Conservation (phyloP, 2,888 invertebrate genomes). For the Eupithecia inturbata region DNA sequence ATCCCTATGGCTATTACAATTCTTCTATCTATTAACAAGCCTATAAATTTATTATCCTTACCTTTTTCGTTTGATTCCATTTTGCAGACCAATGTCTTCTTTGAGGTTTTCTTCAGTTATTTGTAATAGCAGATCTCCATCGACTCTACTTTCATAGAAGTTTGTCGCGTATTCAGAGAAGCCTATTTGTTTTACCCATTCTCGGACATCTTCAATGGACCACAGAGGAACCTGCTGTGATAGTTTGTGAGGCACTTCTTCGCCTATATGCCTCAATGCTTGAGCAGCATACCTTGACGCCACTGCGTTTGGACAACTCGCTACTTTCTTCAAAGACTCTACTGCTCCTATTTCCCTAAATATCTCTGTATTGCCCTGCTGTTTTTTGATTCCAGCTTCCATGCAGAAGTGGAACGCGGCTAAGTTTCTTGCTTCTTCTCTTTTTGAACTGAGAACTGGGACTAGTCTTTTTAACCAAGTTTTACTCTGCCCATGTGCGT, state of each 20-base stretch:
- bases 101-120: conserved; percentile 95
- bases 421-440: conserved; percentile 97
- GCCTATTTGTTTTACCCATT: conserved; percentile 99
- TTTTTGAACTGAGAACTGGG: conserved; percentile 96
- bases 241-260: conserved; percentile 98
- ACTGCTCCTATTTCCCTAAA: conserved; percentile 98
- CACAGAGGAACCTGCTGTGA: conserved; percentile 99
- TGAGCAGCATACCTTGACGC: conserved; percentile 98
- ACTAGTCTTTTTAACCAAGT: conserved; percentile 97
- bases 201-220: conserved; percentile 97
- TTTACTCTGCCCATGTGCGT: conserved; percentile 97
- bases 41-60: conserved; percentile 56
- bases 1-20: background rate
- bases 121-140: conserved; percentile 97
- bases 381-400: conserved; percentile 99
- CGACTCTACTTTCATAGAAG: conserved; percentile 96
- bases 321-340: conserved; percentile 96
- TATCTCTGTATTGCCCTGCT: conserved; percentile 94
- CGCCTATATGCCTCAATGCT: conserved; percentile 95
- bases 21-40: background rate
- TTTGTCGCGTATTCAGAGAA: conserved; percentile 92
- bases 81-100: conserved; percentile 96
- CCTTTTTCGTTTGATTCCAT: conserved; percentile 96
- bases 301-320: conserved; percentile 98
- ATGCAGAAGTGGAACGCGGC: conserved; percentile 99